Evolutionary conservation across 2,797 vertebrate species (phyloP), one percentile per base, ranked within the genome.

Genomic region (Gymnoscopelus microlampas): DNA sequence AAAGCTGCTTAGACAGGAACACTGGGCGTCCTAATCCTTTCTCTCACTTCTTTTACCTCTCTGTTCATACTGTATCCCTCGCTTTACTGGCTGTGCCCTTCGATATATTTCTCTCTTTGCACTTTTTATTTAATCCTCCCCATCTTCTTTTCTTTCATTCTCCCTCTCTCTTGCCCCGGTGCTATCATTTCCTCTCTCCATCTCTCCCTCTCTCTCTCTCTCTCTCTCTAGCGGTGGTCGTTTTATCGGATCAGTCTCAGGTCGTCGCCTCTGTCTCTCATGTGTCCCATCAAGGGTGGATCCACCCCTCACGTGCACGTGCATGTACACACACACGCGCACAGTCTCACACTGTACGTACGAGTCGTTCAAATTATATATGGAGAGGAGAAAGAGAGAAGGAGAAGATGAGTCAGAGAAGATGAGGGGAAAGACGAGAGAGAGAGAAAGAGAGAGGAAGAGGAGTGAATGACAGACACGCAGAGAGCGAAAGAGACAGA

Each of bases 171-270:
- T 49, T 5, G 7, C 8, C 39, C 39, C 9, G 39, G 39, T 44
- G 39, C 39, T 44, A 23, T 11, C 9, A 5, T 26, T 10, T 26
- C n/a, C 29, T 76, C 78, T 75, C 32, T 80, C 76, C 77, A 79
- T 83, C 74, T 80, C 83, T 79, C 82, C 73, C 70, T 26, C 68
- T 68, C 61, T 73, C 50, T 71, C 74, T 58, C 85, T 78, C 79
- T 66, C 60, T 54, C 71, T 86, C 81, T 85, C 78, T 82, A 75
- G 76, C 66, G 83, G 79, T 89, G 87, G 88, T 91, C 83, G 91
- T 91, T 93, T 92, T 91, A 92, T 94, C 91, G 79, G 92, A 93
- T 94, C 91, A 93, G 93, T 93, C 90, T 93, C 91, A 94, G 90
- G 85, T 93, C 88, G 83, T 89, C 87, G 89, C 91, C 82, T 91